Percentiles rank a stretch among this genome's conserved stretches.
phyloP scores from a whole-genome alignment of 2,113 vertebrate species.

The Sinocyclocheilus anophthalmus region DNA sequence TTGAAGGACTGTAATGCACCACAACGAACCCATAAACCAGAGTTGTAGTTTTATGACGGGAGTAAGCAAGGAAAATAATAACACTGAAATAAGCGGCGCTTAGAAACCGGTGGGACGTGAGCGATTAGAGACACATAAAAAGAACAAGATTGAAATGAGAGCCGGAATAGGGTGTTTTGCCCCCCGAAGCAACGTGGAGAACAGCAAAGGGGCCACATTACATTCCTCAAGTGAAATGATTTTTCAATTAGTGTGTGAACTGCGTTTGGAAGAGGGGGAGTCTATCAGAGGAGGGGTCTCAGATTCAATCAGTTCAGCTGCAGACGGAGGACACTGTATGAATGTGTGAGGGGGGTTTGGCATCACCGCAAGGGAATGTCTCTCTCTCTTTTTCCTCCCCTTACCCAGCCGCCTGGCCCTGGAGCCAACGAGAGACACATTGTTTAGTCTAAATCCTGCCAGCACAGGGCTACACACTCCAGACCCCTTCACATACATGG shows the following conservation, averaged over 20 bases:
- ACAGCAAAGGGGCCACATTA: constrained; percentile 12
- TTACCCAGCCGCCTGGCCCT: constrained; percentile 26
- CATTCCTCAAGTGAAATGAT: constrained; percentile 52
- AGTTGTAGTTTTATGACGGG: background rate
- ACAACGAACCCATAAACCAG: background rate
- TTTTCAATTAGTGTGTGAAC: constrained; percentile 57
- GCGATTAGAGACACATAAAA: background rate
- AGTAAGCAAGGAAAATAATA: background rate
- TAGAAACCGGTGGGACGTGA: background rate
- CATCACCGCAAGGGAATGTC: constrained; percentile 61
- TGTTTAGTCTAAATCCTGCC: constrained; percentile 66
- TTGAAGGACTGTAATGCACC: background rate
- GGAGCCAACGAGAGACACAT: constrained; percentile 59
- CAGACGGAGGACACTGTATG: constrained; percentile 24
- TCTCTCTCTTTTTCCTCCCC: constrained; percentile 30
- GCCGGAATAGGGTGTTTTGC: background rate
- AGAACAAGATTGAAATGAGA: background rate
- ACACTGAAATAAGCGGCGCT: background rate
- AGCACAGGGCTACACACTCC: constrained; percentile 52
- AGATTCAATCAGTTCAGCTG: constrained; percentile 50
- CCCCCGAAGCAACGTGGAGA: constrained; percentile 7
- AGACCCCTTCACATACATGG: constrained; percentile 13
- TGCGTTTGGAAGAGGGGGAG: constrained; percentile 18
- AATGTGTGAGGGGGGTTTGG: constrained; percentile 27
- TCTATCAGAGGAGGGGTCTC: constrained; percentile 26